Base-by-base conservation (phyloP, 2,113 vertebrate species). In the Entelurus aequoreus region DNA sequence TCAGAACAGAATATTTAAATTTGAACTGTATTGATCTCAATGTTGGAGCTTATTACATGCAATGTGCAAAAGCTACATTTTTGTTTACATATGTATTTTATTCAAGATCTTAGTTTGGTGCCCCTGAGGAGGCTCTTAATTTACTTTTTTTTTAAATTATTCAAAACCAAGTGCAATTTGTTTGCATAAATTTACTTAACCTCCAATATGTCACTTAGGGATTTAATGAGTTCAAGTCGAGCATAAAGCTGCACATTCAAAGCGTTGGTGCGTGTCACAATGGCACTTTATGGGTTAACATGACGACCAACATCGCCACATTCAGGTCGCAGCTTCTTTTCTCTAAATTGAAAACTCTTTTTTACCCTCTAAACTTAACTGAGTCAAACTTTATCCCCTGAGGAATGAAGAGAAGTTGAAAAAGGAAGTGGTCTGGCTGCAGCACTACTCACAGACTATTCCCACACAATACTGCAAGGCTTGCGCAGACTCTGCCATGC, bases 271-370 rank as follows among this genome's bases (percentile, higher is more conserved):
- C 28, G 2, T 28, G 28, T 4, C 42, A 6, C 42, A 9, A 3
- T 12, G 42, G 42, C 42, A 11, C 5, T 11, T 0, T 46, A 11
- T 46, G 42, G 42, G 66, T 83, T 74, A 52, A 52, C 51, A 52
- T 12, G 28, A 52, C 16, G 16, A 51, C 49, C 8, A 19, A 19
- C 16, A 51, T 28, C 28, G 8, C 21, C 19, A 35, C 51, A 52
- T 35, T 52, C 51, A 52, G 21, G 8, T 19, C 10, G 13, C 51
- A 52, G 21, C 21, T 52, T 35, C 42, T 46, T 46, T 46, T 12
- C 11, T 52, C 21, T 28, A 4, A 35, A 52, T 52, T 35, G 21
- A 35, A 52, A 52, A 28, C 12, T 52, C 16, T 10, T 21, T 6
- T 12, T 35, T 52, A 13, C 5, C 51, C 1, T 52, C 51, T 35